A percentile compares a stretch with the other conserved stretches of the same genome.
phyloP scores from a whole-genome alignment of 30 jellyfish, hydroid and myxozoan species.

The Sanderia malayensis region DNA sequence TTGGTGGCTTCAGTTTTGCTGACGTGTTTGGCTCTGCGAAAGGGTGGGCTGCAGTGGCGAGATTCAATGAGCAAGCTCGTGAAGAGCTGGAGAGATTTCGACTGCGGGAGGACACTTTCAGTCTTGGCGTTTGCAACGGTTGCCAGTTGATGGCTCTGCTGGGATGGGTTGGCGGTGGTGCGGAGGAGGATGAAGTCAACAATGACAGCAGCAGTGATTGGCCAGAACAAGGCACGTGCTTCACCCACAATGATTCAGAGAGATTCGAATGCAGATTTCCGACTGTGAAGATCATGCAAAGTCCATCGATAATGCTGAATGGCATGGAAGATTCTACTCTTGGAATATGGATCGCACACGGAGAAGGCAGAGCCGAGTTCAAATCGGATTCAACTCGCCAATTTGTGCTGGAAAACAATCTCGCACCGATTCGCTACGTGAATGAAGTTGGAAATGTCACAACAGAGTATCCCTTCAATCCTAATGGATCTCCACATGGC shows the following conservation, averaged over 20 bases:
- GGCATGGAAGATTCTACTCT: constrained; percentile 77
- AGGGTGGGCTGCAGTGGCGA: constrained; percentile 90
- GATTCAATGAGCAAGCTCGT: constrained; percentile 55
- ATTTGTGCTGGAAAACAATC: constrained; percentile 2
- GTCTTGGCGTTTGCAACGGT: constrained; percentile 94
- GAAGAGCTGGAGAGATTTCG: constrained; percentile 72
- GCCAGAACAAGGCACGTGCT: constrained; percentile 49
- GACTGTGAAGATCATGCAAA: constrained; percentile 56
- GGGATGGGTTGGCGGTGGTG: constrained; percentile 82
- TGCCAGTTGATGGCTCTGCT: constrained; percentile 87
- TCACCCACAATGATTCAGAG: constrained; percentile 78
- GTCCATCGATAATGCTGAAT: constrained; percentile 72
- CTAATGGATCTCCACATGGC: constrained; percentile 86
- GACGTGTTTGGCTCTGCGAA: constrained; percentile 94
- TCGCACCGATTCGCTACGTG: constrained; percentile 70
- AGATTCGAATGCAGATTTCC: constrained; percentile 83
- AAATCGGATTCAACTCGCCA: constrained; percentile 23
- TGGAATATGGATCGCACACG: constrained; percentile 93
- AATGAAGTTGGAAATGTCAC: constrained; percentile 73
- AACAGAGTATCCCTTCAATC: constrained; percentile 64
- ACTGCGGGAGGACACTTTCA: constrained; percentile 71
- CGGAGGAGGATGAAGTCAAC: constrained; percentile 5
- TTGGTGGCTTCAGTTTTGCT: constrained; percentile 92
- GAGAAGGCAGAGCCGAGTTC: constrained; percentile 79
- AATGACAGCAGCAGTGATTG: background rate